phyloP scores from a whole-genome alignment of 2,113 vertebrate species.

The Raja brachyura region DNA sequence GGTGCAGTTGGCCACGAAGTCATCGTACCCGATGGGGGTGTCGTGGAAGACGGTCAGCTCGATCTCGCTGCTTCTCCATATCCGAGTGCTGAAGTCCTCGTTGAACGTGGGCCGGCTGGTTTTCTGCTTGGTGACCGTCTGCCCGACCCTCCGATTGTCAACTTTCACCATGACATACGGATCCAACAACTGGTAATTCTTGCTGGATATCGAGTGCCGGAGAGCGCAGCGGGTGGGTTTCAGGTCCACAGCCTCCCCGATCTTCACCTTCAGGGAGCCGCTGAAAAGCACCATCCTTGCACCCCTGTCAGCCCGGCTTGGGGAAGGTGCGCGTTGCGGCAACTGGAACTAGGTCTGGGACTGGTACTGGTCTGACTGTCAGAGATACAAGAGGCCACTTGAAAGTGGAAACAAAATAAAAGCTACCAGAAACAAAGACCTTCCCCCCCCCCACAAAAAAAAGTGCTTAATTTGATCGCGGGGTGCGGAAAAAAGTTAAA shows the following conservation, averaged over 20 bases:
- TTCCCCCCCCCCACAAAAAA: not conserved
- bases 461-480: not conserved
- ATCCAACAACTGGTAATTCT: conserved; percentile 72
- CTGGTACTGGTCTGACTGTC: not conserved
- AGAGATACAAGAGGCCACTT: not conserved
- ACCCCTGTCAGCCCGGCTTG: conserved; percentile 41
- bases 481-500: not conserved
- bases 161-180: conserved; percentile 92
- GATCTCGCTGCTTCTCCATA: conserved; percentile 70
- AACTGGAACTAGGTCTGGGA: not conserved
- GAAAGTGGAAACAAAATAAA: not conserved
- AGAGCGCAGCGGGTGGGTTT: conserved; percentile 84
- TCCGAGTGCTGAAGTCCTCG: conserved; percentile 82
- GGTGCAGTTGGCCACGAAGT: conserved; percentile 93
- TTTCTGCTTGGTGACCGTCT: conserved; percentile 87
- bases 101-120: conserved; percentile 92
- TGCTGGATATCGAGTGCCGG: conserved; percentile 81
- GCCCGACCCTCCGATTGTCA: conserved; percentile 83
- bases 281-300: conserved; percentile 77
- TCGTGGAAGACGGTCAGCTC: conserved; percentile 92
- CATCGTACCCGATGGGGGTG: conserved; percentile 92
- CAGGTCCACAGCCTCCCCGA: conserved; percentile 86
- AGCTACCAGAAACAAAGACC: not conserved
- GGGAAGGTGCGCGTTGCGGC: conserved; percentile 40
- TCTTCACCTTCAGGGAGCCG: conserved; percentile 81